Conservation (phyloP, 53 echinoderm and acorn worm genomes). For the Apostichopus leukothele region DNA sequence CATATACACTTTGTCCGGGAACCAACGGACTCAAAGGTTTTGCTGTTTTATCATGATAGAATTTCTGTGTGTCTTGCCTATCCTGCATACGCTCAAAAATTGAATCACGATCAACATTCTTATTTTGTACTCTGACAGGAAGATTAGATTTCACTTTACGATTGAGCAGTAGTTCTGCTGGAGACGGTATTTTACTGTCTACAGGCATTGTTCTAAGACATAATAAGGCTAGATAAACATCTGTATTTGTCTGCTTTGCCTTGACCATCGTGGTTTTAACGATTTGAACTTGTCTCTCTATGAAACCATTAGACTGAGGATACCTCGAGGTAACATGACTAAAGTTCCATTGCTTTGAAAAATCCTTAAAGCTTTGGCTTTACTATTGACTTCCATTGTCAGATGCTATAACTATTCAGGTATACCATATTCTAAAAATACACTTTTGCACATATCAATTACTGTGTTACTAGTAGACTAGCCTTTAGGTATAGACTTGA, state of each 20-base stretch:
- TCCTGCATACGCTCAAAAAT: slow-evolving; percentile 7
- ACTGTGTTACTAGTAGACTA: slow-evolving; percentile 52
- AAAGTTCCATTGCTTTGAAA: slow-evolving; percentile 64
- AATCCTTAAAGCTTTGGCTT: slow-evolving; percentile 54
- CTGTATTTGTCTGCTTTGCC: slow-evolving; percentile 46
- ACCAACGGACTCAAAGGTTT: slow-evolving; percentile 40
- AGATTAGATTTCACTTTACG: slow-evolving; percentile 28
- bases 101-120: slow-evolving; percentile 26
- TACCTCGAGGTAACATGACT: slow-evolving; percentile 69
- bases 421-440: slow-evolving; percentile 65
- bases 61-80: slow-evolving; percentile 40
- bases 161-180: slow-evolving; percentile 54
- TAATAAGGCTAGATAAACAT: slow-evolving; percentile 54
- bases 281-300: slow-evolving; percentile 64
- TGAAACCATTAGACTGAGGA: slow-evolving; percentile 66
- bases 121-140: slow-evolving; percentile 35
- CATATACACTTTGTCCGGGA: slow-evolving; percentile 37
- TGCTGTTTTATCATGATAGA: slow-evolving; percentile 42
- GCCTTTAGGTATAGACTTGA: slow-evolving; percentile 45
- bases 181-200: slow-evolving; percentile 54
- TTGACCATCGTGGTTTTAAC: slow-evolving; percentile 62
- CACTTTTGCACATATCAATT: slow-evolving; percentile 46
- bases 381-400: slow-evolving; percentile 66
- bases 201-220: slow-evolving; percentile 59
- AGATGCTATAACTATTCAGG: slow-evolving; percentile 53